phyloP scores from a whole-genome alignment of 2,113 vertebrate species.

The Herpetotheres cachinnans region DNA sequence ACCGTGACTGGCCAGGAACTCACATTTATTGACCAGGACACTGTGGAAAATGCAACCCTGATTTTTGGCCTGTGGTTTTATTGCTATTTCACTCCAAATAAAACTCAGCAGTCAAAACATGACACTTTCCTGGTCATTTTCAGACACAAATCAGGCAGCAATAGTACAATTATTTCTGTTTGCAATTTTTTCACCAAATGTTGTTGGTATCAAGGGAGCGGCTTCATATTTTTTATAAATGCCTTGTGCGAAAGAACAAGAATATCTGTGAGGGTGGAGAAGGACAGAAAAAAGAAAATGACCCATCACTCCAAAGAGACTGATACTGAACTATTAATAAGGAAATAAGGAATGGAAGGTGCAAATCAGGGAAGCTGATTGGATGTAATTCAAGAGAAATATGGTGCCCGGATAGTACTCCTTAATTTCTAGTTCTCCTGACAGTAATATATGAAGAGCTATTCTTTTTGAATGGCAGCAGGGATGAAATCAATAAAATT shows the following conservation, averaged over 20 bases:
- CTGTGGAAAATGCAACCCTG: not conserved
- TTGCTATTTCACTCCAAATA: not conserved
- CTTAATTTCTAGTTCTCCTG: not conserved
- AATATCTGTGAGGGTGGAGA: not conserved
- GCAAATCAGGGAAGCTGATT: not conserved
- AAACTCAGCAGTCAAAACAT: not conserved
- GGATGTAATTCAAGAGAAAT: not conserved
- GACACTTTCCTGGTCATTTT: not conserved
- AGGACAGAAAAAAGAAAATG: not conserved
- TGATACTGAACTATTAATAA: not conserved
- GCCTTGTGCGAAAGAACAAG: not conserved
- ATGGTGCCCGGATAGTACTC: not conserved
- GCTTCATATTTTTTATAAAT: not conserved
- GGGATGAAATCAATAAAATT: not conserved
- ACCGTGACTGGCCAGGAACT: accelerated
- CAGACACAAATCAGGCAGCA: not conserved
- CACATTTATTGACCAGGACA: too few species aligned
- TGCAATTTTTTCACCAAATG: not conserved
- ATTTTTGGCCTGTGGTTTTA: not conserved
- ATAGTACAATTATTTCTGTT: not conserved
- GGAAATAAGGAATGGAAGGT: not conserved
- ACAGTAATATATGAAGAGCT: not conserved
- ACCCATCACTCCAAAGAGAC: not conserved
- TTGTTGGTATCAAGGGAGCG: not conserved
- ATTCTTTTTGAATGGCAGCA: not conserved